Evolutionary conservation across 2,113 vertebrate species (phyloP).

Genomic region (Buteo buteo): DNA sequence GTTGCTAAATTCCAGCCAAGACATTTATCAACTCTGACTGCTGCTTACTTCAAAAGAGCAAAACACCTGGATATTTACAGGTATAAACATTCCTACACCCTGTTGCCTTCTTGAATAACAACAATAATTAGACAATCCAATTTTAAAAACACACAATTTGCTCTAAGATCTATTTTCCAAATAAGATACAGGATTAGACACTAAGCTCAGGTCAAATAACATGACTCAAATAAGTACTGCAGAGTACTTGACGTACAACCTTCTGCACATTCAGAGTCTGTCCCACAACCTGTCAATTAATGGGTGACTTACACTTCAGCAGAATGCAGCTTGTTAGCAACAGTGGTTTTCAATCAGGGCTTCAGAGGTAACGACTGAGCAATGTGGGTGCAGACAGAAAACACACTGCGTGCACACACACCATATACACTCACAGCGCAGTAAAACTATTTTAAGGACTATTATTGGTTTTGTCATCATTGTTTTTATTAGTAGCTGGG

Average conservation of each 20-base stretch:
- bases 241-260: not conserved
- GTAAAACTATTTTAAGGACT: not conserved
- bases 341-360: not conserved
- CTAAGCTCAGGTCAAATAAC: not conserved
- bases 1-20: slow-evolving; percentile 62
- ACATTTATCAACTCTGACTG: slow-evolving; percentile 65
- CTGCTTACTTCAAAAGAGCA: slow-evolving; percentile 42
- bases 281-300: not conserved
- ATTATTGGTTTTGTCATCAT: slow-evolving; percentile 3
- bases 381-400: not conserved
- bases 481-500: not conserved
- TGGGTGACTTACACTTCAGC: not conserved
- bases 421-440: not conserved
- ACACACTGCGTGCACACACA: not conserved
- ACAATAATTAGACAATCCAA: not conserved
- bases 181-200: not conserved
- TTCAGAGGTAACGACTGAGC: not conserved
- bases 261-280: not conserved
- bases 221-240: not conserved
- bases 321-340: not conserved
- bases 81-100: not conserved
- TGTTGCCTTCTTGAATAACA: not conserved
- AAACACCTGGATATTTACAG: slow-evolving; percentile 35
- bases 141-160: not conserved
- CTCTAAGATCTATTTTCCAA: not conserved